Base-by-base conservation (phyloP, 2,888 invertebrate species). In the Rotaria macrura region DNA sequence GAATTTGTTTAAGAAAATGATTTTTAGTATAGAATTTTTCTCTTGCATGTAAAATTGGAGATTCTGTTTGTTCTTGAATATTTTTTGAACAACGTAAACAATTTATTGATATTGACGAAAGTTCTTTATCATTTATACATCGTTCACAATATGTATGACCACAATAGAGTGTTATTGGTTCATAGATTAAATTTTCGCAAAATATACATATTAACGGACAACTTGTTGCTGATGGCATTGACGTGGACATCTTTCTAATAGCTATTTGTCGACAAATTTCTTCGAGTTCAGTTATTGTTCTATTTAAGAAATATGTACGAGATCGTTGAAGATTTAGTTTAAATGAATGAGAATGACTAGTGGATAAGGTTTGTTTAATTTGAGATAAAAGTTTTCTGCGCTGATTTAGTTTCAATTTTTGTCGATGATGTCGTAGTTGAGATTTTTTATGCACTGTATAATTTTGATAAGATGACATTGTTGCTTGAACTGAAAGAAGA, bases 91-190 rank as follows among this genome's bases (percentile, higher is more conserved):
- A 79, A 43, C 79, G 79, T n/a, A 23, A 43, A n/a, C 79, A 79
- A 14, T 79, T 43, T 14, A 43, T 43, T 43, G 29, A 65, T 52
- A 23, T 9, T 23, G 65, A 65, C 2, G 34, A 17, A 20, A 34
- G 1, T 38, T 65, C 34, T n/a, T 43, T 4, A 43, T n/a, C n/a
- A 43, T 79, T 79, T 10, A 79, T 43, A 43, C 79, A 79, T 79
- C 14, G 25, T 43, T 79, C 79, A n/a, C 79, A 79, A 79, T 79
- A 79, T 23, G 79, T 79, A 43, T 79, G 79, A n/a, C 79, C 79
- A 79, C 79, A 79, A 43, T 79, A 79, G 20, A 79, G 43, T 43
- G 79, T 79, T 23, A 79, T 43, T 14, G 79, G 79, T 43, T 79
- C 40, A 43, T 79, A 79, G 4, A 79, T 40, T 25, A 79, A 43